Percentiles rank a stretch among this genome's conserved stretches.
Conservation (phyloP, 2,888 invertebrate species). For the Meteorus cinctellus region DNA sequence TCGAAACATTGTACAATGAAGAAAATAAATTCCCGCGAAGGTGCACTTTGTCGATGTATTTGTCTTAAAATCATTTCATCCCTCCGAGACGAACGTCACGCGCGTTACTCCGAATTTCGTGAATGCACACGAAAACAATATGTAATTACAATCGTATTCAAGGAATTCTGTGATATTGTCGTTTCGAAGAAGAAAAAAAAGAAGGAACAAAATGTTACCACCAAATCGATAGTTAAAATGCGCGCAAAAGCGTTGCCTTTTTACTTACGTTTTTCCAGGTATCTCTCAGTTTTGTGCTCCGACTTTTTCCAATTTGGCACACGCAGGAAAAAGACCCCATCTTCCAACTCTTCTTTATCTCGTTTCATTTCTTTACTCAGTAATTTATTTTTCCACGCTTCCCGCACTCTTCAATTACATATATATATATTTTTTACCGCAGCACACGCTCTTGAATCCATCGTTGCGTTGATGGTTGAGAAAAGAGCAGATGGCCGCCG, state of each 20-base stretch:
- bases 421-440: background rate
- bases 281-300: slow-evolving; percentile 1
- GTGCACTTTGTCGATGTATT: no score
- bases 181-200: background rate
- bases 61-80: no score
- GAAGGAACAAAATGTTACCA: background rate
- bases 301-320: background rate
- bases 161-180: no score
- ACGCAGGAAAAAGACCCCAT: background rate
- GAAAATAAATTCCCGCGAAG: no score
- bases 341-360: slow-evolving; percentile 10
- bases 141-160: no score
- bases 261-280: slow-evolving; percentile 26
- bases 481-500: slow-evolving; percentile 42
- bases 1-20: no score
- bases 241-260: slow-evolving; percentile 28
- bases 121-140: no score
- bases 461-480: slow-evolving; percentile 22
- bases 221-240: slow-evolving; percentile 29
- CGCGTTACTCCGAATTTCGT: no score
- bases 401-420: background rate
- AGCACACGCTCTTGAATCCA: slow-evolving; percentile 29
- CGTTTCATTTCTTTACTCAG: slow-evolving; percentile 4
- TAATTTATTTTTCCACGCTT: slow-evolving; percentile 1
- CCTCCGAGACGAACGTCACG: no score